Conservation (phyloP, 2,888 invertebrate genomes). For the Platycheirus albimanus region DNA sequence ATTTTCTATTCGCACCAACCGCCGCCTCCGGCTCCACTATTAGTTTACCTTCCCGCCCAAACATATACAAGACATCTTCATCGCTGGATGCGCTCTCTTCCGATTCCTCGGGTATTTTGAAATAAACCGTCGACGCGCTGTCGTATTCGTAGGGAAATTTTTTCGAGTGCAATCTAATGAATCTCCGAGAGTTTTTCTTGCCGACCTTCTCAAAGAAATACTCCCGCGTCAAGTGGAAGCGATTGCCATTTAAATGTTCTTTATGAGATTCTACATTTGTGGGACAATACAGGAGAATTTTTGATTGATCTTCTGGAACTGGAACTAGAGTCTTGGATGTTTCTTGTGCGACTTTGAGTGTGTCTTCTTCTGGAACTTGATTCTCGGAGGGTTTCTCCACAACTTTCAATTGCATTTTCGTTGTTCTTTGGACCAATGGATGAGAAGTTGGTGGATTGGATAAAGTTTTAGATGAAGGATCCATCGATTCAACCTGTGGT, state of each 20-base stretch:
- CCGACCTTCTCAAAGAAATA: constrained; percentile 77
- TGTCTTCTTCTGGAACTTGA: no score
- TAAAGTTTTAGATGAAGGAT: no score
- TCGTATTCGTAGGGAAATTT: constrained; percentile 77
- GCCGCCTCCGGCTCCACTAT: not conserved
- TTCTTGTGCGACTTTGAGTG: no score
- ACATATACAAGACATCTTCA: constrained; percentile 47
- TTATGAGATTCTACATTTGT: not conserved
- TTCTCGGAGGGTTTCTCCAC: no score
- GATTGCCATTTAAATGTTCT: not conserved
- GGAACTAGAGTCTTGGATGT: no score
- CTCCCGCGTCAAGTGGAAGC: constrained; percentile 78
- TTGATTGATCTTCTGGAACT: not conserved
- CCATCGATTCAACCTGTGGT: no score
- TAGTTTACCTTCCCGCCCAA: constrained; percentile 42
- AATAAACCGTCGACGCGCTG: constrained; percentile 78
- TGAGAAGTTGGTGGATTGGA: no score
- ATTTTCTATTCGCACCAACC: no score
- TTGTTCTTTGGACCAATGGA: no score
- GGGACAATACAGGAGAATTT: constrained; percentile 8
- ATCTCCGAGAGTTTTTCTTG: constrained; percentile 76
- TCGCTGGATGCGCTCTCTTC: constrained; percentile 37
- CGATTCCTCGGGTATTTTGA: constrained; percentile 75
- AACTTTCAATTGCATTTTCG: no score
- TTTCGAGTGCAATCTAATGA: constrained; percentile 77